Conservation (phyloP, 2,888 invertebrate genomes). For the Proisotoma minuta region DNA sequence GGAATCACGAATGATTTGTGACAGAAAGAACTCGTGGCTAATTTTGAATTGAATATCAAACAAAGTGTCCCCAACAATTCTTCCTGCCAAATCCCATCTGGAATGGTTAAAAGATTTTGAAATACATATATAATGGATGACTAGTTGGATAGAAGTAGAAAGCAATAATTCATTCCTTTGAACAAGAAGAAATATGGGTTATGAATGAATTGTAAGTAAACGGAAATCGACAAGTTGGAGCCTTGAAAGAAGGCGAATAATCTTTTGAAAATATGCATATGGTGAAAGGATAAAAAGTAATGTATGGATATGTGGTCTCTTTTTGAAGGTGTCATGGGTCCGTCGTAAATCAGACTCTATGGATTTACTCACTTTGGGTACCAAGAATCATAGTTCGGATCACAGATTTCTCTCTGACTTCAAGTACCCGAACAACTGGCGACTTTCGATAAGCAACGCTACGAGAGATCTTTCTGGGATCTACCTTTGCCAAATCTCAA, state of each 20-base stretch:
- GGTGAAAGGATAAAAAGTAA: background rate
- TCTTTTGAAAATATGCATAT: background rate
- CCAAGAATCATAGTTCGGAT: slow-evolving; percentile 51
- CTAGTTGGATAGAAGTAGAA: too few species aligned
- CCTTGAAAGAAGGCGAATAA: too few species aligned
- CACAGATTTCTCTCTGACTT: slow-evolving; percentile 54
- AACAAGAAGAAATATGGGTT: too few species aligned
- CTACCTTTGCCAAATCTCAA: slow-evolving; percentile 57
- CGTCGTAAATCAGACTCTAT: slow-evolving; percentile 49
- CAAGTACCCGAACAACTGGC: slow-evolving; percentile 58
- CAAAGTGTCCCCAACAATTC: too few species aligned
- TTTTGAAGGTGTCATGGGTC: slow-evolving; percentile 51
- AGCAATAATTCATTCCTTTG: too few species aligned
- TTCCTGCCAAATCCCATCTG: too few species aligned
- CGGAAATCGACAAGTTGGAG: background rate
- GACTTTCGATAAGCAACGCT: slow-evolving; percentile 55
- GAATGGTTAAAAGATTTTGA: too few species aligned
- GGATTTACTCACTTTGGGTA: slow-evolving; percentile 50
- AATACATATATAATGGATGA: too few species aligned
- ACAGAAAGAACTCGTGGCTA: too few species aligned
- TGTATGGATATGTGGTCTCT: slow-evolving; percentile 4
- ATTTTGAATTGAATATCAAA: too few species aligned
- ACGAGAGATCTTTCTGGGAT: slow-evolving; percentile 56
- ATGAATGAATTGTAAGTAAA: background rate
- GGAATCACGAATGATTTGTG: too few species aligned